These are phyloP conservation scores for Okapia johnstoni DNA, from an alignment of 2,113 vertebrate genomes.

Conservation along the genomic window DNA sequence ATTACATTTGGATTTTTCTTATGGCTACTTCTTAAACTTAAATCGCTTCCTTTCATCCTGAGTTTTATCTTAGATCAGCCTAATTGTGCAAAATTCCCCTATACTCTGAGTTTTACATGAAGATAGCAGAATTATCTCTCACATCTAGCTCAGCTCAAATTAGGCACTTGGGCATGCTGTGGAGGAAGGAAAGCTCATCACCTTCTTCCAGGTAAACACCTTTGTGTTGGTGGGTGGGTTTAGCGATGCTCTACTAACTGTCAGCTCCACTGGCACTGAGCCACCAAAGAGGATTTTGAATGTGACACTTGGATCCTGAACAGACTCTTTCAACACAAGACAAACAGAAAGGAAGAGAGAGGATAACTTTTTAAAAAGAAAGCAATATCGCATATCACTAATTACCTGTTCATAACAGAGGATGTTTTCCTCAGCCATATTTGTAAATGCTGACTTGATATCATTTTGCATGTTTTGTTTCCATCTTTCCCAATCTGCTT, in stretches of 20 bases:
- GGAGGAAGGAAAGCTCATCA: background rate
- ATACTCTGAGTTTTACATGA: background rate
- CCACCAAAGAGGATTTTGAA: background rate
- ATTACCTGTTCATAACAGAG: constrained; percentile 93
- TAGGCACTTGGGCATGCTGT: background rate
- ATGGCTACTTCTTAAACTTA: background rate
- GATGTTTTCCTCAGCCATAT: constrained; percentile 89
- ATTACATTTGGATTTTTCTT: background rate
- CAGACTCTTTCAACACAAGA: background rate
- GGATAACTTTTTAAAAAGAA: background rate
- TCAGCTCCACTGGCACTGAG: background rate
- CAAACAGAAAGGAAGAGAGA: background rate
- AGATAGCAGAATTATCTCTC: background rate
- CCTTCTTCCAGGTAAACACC: background rate
- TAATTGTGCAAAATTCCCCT: background rate
- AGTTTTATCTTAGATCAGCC: background rate
- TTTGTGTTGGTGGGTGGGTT: background rate
- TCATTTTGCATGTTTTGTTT: constrained; percentile 88
- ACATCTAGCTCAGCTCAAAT: background rate
- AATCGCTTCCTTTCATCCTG: background rate
- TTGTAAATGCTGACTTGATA: constrained; percentile 85
- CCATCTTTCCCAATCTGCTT: constrained; percentile 93
- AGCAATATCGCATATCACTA: background rate
- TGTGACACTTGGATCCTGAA: background rate
- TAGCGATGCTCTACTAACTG: background rate